phyloP scores from a whole-genome alignment of 2,113 vertebrate species.

The Hepsetus odoe region DNA sequence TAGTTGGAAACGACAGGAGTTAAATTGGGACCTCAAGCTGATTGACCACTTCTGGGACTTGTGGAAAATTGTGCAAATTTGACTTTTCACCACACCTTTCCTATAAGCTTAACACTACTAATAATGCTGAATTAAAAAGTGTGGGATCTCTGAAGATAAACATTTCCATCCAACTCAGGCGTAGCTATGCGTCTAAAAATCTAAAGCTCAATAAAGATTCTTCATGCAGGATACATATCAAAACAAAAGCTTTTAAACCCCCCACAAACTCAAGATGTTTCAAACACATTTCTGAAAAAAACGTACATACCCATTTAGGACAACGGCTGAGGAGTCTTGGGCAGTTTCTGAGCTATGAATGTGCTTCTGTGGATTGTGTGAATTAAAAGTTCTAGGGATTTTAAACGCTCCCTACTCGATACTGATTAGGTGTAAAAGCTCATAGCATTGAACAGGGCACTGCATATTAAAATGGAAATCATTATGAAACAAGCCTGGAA shows the following conservation, averaged over 20 bases:
- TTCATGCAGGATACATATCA: constrained; percentile 35
- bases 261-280: not conserved
- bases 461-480: constrained; percentile 20
- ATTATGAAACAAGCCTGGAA: constrained; percentile 26
- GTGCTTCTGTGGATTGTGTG: not conserved
- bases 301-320: not conserved
- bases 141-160: constrained; percentile 8
- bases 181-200: constrained; percentile 2
- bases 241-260: constrained; percentile 24
- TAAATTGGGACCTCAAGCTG: too few species aligned
- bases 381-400: not conserved
- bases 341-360: constrained; percentile 34
- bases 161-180: constrained; percentile 15
- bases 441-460: not conserved
- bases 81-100: too few species aligned
- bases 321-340: constrained; percentile 9
- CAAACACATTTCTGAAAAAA: not conserved
- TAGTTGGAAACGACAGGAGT: too few species aligned
- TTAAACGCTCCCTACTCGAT: not conserved
- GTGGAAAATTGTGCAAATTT: too few species aligned
- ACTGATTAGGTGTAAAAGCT: constrained; percentile 7
- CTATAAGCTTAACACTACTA: too few species aligned
- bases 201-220: constrained; percentile 25
- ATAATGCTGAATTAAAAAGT: not conserved
- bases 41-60: too few species aligned